These are phyloP conservation scores for Drosophila tsacasi DNA, from an alignment of 1,140 invertebrate genomes.

Conservation along the genomic window DNA sequence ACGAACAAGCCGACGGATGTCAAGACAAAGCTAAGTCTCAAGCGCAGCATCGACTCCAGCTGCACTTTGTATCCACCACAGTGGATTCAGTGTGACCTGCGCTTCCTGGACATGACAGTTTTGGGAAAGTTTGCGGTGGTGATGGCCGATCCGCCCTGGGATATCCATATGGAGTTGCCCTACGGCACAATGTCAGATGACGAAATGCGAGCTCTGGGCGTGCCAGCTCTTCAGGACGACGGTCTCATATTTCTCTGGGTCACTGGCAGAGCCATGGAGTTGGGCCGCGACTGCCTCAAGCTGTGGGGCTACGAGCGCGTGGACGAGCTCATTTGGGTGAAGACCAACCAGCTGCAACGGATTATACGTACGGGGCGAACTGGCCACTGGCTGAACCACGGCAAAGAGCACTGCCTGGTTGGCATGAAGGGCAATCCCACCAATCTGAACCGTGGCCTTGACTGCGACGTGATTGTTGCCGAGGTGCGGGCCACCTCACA, in stretches of 20 bases:
- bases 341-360: conserved; percentile 98
- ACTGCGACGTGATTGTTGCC: conserved; percentile 99
- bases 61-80: conserved; percentile 94
- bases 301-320: conserved; percentile 98
- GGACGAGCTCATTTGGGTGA: conserved; percentile 99
- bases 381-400: conserved; percentile 99
- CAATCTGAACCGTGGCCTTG: conserved; percentile 96
- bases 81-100: conserved; percentile 98
- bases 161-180: conserved; percentile 97
- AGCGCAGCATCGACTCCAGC: conserved; percentile 85
- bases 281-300: conserved; percentile 96
- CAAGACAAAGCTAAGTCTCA: conserved; percentile 77
- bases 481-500: conserved; percentile 99
- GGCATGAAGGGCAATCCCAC: conserved; percentile 98
- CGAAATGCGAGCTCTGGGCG: conserved; percentile 98
- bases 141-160: conserved; percentile 99
- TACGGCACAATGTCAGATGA: conserved; percentile 99
- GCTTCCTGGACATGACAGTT: conserved; percentile 98
- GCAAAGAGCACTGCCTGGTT: conserved; percentile 98
- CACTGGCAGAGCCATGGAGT: conserved; percentile 98
- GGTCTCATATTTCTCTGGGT: conserved; percentile 99
- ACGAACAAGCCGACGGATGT: conserved; percentile 82
- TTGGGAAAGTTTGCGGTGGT: conserved; percentile 97
- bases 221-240: conserved; percentile 96
- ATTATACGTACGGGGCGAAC: conserved; percentile 98